phyloP scores from a whole-genome alignment of 1,140 invertebrate genomes.

The Drosophila littoralis region DNA sequence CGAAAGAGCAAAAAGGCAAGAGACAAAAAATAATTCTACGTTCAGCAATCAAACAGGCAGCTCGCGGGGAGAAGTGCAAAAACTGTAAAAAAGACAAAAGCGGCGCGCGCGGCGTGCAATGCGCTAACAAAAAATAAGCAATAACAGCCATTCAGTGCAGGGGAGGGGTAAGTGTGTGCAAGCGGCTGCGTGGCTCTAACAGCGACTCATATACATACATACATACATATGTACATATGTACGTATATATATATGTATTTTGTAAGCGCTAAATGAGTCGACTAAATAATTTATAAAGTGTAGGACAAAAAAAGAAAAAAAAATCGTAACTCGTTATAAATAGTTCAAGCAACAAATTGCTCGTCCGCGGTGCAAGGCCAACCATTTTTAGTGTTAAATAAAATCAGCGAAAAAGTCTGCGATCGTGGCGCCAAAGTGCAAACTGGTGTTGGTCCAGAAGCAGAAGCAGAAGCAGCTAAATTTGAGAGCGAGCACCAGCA shows the following conservation, averaged over 20 bases:
- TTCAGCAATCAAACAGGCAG: slow-evolving; percentile 43
- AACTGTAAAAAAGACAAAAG: slow-evolving; percentile 39
- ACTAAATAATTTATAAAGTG: not conserved
- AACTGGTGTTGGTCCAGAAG: slow-evolving; percentile 39
- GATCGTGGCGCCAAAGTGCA: slow-evolving; percentile 51
- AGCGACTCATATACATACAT: not conserved
- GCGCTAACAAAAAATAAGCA: slow-evolving; percentile 48
- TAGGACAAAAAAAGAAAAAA: not conserved
- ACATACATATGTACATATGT: slow-evolving; percentile 6
- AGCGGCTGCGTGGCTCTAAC: slow-evolving; percentile 26
- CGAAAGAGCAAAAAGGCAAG: slow-evolving; percentile 60
- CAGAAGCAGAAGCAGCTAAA: slow-evolving; percentile 18
- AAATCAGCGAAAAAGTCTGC: slow-evolving; percentile 9
- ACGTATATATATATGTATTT: slow-evolving; percentile 5
- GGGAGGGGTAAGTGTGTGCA: slow-evolving; percentile 45
- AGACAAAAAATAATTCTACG: slow-evolving; percentile 41
- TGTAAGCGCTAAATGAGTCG: not conserved
- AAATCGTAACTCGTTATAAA: slow-evolving; percentile 12
- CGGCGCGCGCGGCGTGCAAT: slow-evolving; percentile 49
- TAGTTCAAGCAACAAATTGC: slow-evolving; percentile 15
- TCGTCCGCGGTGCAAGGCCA: slow-evolving; percentile 32
- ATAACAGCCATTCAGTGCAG: slow-evolving; percentile 34
- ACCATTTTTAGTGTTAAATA: slow-evolving; percentile 27
- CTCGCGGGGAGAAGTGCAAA: slow-evolving; percentile 7
- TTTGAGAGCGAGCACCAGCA: slow-evolving; percentile 7